These are phyloP conservation scores for Pseudomyrmex flavicornis DNA, from an alignment of 1,140 invertebrate species.

Conservation along the genomic window DNA sequence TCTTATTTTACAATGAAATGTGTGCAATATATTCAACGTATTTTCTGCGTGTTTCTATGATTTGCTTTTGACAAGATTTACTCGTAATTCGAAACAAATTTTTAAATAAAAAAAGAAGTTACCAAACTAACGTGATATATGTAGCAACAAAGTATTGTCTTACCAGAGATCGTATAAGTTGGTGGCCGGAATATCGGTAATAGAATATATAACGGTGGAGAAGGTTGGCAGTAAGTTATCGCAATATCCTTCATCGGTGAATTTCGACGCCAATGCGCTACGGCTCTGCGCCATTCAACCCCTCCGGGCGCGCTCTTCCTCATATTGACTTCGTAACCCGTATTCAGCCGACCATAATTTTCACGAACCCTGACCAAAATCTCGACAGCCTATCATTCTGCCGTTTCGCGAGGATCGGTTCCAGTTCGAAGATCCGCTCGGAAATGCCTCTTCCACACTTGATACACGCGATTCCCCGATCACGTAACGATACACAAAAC, in stretches of 20 bases:
- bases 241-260: constrained; percentile 52
- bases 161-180: no score
- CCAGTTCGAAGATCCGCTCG: constrained; percentile 11
- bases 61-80: neutral
- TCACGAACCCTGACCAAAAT: constrained; percentile 62
- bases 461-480: constrained; percentile 37
- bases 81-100: no score
- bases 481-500: constrained; percentile 60
- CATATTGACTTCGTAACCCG: constrained; percentile 63
- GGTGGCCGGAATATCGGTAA: neutral
- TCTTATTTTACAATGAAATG: neutral
- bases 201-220: constrained; percentile 8
- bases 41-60: no score
- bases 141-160: no score
- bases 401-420: constrained; percentile 46
- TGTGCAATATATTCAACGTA: neutral
- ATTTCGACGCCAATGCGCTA: constrained; percentile 58
- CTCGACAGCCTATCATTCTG: constrained; percentile 70
- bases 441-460: neutral
- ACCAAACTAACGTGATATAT: no score
- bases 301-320: constrained; percentile 40
- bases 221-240: neutral
- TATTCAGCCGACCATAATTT: constrained; percentile 72
- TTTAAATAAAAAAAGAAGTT: no score
- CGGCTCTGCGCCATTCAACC: neutral